phyloP scores from a whole-genome alignment of 2,888 invertebrate species.

The Celastrina argiolus region DNA sequence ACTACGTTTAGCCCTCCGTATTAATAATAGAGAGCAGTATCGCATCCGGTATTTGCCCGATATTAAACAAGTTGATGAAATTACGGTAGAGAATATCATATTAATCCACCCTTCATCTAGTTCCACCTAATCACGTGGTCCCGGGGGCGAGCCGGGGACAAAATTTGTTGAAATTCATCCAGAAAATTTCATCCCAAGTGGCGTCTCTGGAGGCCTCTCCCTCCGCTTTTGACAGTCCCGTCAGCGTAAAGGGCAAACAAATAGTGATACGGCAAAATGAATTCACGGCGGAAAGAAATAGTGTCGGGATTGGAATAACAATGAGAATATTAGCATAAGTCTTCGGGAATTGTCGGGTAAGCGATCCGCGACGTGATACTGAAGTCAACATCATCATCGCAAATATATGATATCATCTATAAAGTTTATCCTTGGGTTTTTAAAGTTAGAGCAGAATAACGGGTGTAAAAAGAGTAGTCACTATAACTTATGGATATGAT shows the following conservation, averaged over 20 bases:
- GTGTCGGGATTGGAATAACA: neutral
- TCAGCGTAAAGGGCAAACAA: neutral
- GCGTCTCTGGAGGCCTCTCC: neutral
- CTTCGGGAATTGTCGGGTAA: neutral
- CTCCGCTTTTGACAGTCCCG: conserved; percentile 1
- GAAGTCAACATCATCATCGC: neutral
- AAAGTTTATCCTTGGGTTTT: no score
- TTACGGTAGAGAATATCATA: neutral
- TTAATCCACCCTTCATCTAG: conserved; percentile 12
- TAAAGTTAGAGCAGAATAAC: no score
- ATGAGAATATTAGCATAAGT: neutral
- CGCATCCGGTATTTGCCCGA: neutral
- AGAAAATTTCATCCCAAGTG: conserved; percentile 9
- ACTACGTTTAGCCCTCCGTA: neutral
- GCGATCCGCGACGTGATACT: neutral
- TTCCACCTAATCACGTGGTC: neutral
- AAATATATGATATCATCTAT: no score
- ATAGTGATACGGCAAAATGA: neutral
- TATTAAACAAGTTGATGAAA: neutral
- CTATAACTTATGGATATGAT: no score
- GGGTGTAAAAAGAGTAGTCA: no score
- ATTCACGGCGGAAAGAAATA: neutral
- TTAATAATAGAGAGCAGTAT: no score
- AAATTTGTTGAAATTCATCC: conserved; percentile 19
- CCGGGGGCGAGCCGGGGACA: neutral